Evolutionary conservation across 2,888 invertebrate species (phyloP).

Genomic region (Lasioglossum zephyrum): DNA sequence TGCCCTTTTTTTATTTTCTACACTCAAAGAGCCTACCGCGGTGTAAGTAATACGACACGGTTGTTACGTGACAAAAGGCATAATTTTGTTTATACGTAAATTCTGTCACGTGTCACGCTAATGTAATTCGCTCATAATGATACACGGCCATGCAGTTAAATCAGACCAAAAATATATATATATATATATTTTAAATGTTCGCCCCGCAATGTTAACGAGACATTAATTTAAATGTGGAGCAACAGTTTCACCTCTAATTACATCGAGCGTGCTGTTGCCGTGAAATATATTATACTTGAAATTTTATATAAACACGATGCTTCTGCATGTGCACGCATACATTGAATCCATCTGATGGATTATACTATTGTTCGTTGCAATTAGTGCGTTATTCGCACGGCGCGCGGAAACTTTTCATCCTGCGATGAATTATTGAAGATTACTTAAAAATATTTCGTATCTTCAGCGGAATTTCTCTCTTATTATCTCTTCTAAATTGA

Average conservation of each 20-base stretch:
- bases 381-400: neutral
- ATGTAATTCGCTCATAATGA: constrained; percentile 11
- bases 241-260: constrained; percentile 19
- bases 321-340: neutral
- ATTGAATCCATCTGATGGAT: neutral
- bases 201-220: neutral
- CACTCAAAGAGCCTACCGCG: constrained; percentile 11
- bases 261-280: constrained; percentile 2
- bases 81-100: constrained; percentile 18
- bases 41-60: constrained; percentile 20
- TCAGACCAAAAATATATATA: constrained; percentile 3
- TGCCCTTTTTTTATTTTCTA: neutral
- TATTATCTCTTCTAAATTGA: neutral
- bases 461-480: neutral
- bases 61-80: constrained; percentile 27
- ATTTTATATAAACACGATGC: neutral
- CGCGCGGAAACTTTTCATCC: neutral
- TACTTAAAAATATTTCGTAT: neutral
- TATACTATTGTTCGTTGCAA: neutral
- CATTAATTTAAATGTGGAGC: neutral
- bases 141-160: neutral
- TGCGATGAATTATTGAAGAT: neutral
- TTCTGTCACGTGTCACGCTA: constrained; percentile 22
- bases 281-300: constrained; percentile 11
- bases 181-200: constrained; percentile 14